Conservation (phyloP, 2,888 invertebrate genomes). For the Metacarcinus magister region DNA sequence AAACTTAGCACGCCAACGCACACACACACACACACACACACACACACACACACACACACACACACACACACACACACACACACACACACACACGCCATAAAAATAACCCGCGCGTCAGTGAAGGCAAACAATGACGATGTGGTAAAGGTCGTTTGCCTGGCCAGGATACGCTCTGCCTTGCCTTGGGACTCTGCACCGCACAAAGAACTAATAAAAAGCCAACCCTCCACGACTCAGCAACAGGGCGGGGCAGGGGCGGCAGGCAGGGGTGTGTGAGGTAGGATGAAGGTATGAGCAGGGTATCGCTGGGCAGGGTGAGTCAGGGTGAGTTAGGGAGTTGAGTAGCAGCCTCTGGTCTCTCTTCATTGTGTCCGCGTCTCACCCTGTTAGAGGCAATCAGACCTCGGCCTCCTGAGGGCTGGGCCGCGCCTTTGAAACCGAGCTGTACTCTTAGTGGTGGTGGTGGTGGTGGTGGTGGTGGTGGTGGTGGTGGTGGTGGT, state of each 20-base stretch:
- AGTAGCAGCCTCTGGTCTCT: slow-evolving; percentile 9
- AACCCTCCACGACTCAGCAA: neutral
- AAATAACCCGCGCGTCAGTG: neutral
- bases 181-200: neutral
- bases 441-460: neutral
- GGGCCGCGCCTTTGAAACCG: neutral
- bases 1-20: neutral
- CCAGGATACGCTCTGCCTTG: neutral
- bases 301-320: neutral
- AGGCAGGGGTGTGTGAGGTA: neutral
- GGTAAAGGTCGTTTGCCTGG: neutral
- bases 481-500: neutral
- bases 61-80: slow-evolving; percentile 26
- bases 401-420: slow-evolving; percentile 5
- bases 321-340: neutral
- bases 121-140: neutral
- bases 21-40: slow-evolving; percentile 36
- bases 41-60: slow-evolving; percentile 20
- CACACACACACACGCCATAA: neutral
- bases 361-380: neutral
- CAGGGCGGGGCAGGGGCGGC: neutral
- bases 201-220: neutral
- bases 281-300: neutral
- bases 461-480: neutral
- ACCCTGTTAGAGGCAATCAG: slow-evolving; percentile 8